These are phyloP conservation scores for Sitta europaea DNA, from an alignment of 2,113 vertebrate genomes.

Conservation along the genomic window DNA sequence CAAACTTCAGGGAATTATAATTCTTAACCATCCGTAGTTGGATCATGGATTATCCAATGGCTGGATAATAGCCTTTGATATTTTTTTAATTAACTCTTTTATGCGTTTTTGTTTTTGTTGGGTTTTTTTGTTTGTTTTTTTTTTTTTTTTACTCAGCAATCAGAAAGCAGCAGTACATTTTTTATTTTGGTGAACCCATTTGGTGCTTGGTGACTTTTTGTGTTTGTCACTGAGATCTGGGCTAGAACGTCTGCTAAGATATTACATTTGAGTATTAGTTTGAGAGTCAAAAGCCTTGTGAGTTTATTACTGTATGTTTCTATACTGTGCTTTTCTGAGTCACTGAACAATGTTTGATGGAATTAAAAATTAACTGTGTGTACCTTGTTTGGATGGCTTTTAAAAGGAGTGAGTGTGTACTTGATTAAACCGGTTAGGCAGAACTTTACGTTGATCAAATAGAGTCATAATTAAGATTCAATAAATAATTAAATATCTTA, in stretches of 20 bases:
- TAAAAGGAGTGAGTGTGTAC: background rate
- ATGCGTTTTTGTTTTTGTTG: too few relatives aligned
- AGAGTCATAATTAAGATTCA: background rate
- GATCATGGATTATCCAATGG: background rate
- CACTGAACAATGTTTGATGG: background rate
- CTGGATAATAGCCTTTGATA: background rate
- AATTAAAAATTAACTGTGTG: background rate
- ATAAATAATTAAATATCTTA: background rate
- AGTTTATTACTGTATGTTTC: background rate
- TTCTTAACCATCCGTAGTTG: fast-evolving
- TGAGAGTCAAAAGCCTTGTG: background rate
- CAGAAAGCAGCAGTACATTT: background rate
- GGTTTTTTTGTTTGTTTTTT: too few relatives aligned
- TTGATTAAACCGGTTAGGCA: background rate
- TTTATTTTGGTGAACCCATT: background rate
- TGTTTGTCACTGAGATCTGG: background rate
- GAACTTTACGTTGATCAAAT: background rate
- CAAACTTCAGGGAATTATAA: background rate
- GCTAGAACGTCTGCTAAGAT: background rate
- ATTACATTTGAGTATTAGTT: background rate
- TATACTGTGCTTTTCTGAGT: background rate
- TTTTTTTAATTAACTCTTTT: background rate
- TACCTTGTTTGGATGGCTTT: background rate
- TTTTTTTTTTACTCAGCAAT: background rate
- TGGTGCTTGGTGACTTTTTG: background rate